Evolutionary conservation across 1,140 invertebrate species (phyloP).

Genomic region (Bombus superbus): DNA sequence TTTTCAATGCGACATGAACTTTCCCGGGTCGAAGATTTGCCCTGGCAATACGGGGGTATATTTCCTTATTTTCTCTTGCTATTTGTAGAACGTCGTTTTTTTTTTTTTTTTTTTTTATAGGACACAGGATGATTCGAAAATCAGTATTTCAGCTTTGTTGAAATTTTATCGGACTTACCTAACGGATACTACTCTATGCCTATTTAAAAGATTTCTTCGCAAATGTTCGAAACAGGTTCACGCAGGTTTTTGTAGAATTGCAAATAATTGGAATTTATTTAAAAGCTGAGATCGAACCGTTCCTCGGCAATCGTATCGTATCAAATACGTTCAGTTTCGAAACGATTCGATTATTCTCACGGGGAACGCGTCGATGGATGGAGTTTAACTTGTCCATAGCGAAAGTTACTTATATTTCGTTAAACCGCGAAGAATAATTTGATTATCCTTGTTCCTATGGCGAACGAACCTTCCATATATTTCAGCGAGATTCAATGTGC

Average conservation of each 20-base stretch:
- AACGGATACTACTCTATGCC: neutral
- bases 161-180: neutral
- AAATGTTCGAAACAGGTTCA: neutral
- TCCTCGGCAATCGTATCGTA: neutral
- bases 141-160: too few species aligned
- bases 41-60: conserved; percentile 9
- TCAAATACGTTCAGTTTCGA: neutral
- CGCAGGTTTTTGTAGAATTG: too few species aligned
- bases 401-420: neutral
- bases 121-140: too few species aligned
- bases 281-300: neutral
- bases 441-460: neutral
- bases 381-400: neutral
- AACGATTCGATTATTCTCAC: neutral
- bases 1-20: conserved; percentile 85
- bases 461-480: conserved; percentile 18
- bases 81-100: neutral
- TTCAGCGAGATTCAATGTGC: conserved; percentile 76
- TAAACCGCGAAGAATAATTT: conserved; percentile 18
- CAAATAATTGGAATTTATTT: neutral
- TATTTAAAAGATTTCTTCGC: neutral
- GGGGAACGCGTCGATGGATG: neutral
- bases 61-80: neutral
- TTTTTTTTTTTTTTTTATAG: neutral
- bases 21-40: conserved; percentile 78